These are phyloP conservation scores for Akabosia matsudoensis DNA, from an alignment of 1,140 invertebrate genomes.

Conservation along the genomic window DNA sequence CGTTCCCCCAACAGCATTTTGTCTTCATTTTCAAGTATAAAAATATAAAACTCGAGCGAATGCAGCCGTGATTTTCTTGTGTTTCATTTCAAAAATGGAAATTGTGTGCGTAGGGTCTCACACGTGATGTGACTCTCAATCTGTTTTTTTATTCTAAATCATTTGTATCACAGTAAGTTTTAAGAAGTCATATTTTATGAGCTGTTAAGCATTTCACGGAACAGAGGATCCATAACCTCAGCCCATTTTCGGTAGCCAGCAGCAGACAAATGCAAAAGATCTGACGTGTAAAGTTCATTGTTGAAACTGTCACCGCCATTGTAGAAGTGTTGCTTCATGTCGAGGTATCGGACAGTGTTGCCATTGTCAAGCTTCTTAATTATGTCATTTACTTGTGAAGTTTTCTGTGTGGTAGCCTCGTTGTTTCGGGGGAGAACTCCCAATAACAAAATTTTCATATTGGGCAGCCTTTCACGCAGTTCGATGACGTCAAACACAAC, in stretches of 20 bases:
- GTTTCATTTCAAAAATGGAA: no score
- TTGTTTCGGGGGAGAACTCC: conserved; percentile 10
- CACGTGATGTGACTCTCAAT: no score
- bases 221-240: conserved; percentile 17
- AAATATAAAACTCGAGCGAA: no score
- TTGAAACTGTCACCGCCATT: not conserved
- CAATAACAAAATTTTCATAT: conserved; percentile 16
- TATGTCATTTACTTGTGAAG: not conserved
- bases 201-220: not conserved
- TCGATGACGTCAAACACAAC: not conserved
- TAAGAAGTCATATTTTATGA: not conserved
- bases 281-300: conserved; percentile 8
- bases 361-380: conserved; percentile 11
- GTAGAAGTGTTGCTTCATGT: conserved; percentile 13
- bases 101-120: no score
- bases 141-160: not conserved
- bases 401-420: not conserved
- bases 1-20: no score
- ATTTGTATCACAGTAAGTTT: no score
- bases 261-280: conserved; percentile 8
- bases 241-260: conserved; percentile 1
- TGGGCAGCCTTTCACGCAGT: not conserved
- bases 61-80: no score
- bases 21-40: no score
- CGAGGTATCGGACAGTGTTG: not conserved